Conservation (phyloP, 2,113 vertebrate species). For the Bothrops jararaca region DNA sequence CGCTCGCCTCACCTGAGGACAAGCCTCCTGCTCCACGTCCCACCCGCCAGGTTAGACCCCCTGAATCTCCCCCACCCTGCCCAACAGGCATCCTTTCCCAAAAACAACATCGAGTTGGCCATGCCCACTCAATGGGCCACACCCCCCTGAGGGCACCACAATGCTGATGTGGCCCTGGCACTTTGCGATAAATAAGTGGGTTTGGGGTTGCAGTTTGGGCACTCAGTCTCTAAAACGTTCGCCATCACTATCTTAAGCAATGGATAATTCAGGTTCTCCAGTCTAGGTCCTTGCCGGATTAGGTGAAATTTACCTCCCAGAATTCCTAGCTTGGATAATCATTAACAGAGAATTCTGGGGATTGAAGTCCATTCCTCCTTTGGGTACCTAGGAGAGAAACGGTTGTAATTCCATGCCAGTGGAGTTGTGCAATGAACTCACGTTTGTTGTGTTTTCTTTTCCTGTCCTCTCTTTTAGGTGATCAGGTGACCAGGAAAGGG, state of each 20-base stretch:
- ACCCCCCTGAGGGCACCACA: too few relatives aligned
- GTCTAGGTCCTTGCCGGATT: neutral
- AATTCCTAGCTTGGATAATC: neutral
- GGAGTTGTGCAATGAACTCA: conserved; percentile 26
- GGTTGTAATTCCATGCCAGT: neutral
- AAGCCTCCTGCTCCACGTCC: too few relatives aligned
- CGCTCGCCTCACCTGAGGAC: too few relatives aligned
- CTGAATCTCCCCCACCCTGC: too few relatives aligned
- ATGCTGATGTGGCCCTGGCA: too few relatives aligned
- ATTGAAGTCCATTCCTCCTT: neutral
- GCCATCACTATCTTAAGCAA: neutral
- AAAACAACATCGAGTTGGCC: too few relatives aligned
- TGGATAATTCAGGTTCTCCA: neutral
- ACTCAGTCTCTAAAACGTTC: too few relatives aligned
- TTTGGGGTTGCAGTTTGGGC: too few relatives aligned
- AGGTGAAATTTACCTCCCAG: neutral
- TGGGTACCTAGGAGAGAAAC: neutral
- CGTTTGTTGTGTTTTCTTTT: neutral
- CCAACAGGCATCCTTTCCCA: too few relatives aligned
- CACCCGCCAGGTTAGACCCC: too few relatives aligned
- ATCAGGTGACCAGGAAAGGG: conserved; percentile 76
- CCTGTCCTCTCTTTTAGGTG: conserved; percentile 71
- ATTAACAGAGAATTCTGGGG: neutral
- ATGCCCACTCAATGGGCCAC: too few relatives aligned
- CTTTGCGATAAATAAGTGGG: too few relatives aligned